phyloP scores from a whole-genome alignment of 2,113 vertebrate genomes.

The Talpa occidentalis region DNA sequence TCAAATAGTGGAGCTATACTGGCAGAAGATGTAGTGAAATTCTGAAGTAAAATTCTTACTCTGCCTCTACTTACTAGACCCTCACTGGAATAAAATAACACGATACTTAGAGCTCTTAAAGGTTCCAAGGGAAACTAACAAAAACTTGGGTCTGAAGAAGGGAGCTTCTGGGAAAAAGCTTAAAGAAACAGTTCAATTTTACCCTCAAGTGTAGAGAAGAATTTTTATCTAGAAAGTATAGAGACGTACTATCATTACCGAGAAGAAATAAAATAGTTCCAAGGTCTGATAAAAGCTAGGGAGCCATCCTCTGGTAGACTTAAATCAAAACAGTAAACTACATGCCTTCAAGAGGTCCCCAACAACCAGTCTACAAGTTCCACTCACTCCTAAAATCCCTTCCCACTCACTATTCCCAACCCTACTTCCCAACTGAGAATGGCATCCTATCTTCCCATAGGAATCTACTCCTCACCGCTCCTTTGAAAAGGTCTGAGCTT shows the following conservation, averaged over 20 bases:
- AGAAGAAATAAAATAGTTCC: constrained; percentile 49
- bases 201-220: constrained; percentile 3
- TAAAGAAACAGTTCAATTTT: constrained; percentile 25
- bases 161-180: not conserved
- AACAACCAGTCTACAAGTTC: constrained; percentile 9
- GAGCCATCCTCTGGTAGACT: not conserved
- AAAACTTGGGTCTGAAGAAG: constrained; percentile 47
- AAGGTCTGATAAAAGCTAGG: constrained; percentile 50
- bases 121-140: constrained; percentile 26
- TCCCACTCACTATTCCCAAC: constrained; percentile 62
- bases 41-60: constrained; percentile 52
- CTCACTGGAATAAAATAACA: constrained; percentile 18
- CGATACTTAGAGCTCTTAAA: constrained; percentile 29
- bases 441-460: constrained; percentile 54
- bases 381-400: constrained; percentile 43
- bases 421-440: constrained; percentile 56
- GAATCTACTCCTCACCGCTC: constrained; percentile 76
- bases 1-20: not conserved
- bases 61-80: constrained; percentile 6
- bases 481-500: constrained; percentile 77
- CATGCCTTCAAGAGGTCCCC: constrained; percentile 17
- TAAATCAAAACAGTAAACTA: constrained; percentile 46
- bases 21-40: constrained; percentile 2
- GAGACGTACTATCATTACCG: constrained; percentile 26
- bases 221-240: constrained; percentile 58